Conservation (phyloP, 37 sponge, comb jelly and placozoan genomes). For the Lycopodina hypogea region DNA sequence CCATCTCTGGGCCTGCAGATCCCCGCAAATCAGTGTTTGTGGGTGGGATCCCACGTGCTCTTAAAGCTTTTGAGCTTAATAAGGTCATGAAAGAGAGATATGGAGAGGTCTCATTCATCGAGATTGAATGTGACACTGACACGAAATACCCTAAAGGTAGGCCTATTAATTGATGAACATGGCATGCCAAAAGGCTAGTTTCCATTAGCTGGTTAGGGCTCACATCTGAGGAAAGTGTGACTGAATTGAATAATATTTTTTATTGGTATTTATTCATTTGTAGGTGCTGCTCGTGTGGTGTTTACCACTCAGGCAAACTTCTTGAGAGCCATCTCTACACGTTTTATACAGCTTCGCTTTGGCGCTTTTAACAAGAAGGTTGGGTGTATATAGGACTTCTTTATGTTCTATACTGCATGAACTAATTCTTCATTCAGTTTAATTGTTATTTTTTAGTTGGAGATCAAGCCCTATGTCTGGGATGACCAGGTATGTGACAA, state of each 20-base stretch:
- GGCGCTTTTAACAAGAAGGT: slow-evolving; percentile 92
- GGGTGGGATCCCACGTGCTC: slow-evolving; percentile 93
- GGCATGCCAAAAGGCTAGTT: background rate
- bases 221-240: no score
- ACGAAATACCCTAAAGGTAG: slow-evolving; percentile 93
- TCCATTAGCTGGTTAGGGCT: background rate
- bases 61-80: slow-evolving; percentile 81
- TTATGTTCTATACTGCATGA: background rate
- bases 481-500: slow-evolving; percentile 97
- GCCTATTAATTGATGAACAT: slow-evolving; percentile 15
- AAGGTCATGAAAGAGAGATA: slow-evolving; percentile 80
- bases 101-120: slow-evolving; percentile 75
- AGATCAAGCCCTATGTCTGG: slow-evolving; percentile 94
- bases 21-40: slow-evolving; percentile 90
- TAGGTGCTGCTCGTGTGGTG: slow-evolving; percentile 93
- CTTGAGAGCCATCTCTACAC: slow-evolving; percentile 87
- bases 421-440: background rate
- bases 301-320: slow-evolving; percentile 82
- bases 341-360: slow-evolving; percentile 88
- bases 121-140: slow-evolving; percentile 82
- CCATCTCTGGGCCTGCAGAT: slow-evolving; percentile 41
- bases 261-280: no score
- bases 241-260: no score
- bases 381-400: background rate
- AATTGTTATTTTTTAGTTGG: slow-evolving; percentile 59